phyloP scores from a whole-genome alignment of 2,113 vertebrate genomes.

The Dendropsophus ebraccatus region DNA sequence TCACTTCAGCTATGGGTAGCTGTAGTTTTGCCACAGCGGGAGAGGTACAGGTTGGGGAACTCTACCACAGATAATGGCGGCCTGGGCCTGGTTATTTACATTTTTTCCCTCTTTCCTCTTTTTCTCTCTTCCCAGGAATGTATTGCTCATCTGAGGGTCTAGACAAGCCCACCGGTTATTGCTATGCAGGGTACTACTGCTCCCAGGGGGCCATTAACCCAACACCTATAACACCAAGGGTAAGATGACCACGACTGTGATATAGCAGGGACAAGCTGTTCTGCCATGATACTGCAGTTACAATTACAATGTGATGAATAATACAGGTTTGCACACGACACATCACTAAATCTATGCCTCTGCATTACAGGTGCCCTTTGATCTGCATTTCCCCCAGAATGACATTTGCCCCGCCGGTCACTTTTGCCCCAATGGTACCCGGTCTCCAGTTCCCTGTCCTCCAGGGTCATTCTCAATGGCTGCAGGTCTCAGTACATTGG shows the following conservation, averaged over 20 bases:
- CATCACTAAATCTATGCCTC: not conserved
- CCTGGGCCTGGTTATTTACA: not conserved
- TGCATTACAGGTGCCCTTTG: conserved; percentile 74
- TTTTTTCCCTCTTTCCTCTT: not conserved
- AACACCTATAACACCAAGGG: conserved; percentile 77
- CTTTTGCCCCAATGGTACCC: conserved; percentile 82
- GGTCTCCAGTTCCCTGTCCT: conserved; percentile 81
- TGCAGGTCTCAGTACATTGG: conserved; percentile 71
- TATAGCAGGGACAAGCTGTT: too few relatives aligned
- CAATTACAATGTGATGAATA: too few relatives aligned
- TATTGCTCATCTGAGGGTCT: conserved; percentile 83
- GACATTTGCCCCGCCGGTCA: conserved; percentile 82
- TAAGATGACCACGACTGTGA: conserved; percentile 58
- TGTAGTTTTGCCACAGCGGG: too few relatives aligned
- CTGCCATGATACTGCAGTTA: not conserved
- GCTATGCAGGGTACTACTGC: conserved; percentile 82
- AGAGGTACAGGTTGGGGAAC: too few relatives aligned
- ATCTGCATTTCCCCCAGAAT: conserved; percentile 66
- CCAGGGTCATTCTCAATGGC: conserved; percentile 78
- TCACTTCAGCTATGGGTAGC: too few relatives aligned
- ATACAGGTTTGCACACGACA: too few relatives aligned
- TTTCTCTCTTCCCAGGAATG: conserved; percentile 74
- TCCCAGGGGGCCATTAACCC: conserved; percentile 78
- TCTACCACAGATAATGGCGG: not conserved
- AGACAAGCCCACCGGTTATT: conserved; percentile 79